phyloP scores from a whole-genome alignment of 2,797 vertebrate genomes.

The Lacerta bilineata region DNA sequence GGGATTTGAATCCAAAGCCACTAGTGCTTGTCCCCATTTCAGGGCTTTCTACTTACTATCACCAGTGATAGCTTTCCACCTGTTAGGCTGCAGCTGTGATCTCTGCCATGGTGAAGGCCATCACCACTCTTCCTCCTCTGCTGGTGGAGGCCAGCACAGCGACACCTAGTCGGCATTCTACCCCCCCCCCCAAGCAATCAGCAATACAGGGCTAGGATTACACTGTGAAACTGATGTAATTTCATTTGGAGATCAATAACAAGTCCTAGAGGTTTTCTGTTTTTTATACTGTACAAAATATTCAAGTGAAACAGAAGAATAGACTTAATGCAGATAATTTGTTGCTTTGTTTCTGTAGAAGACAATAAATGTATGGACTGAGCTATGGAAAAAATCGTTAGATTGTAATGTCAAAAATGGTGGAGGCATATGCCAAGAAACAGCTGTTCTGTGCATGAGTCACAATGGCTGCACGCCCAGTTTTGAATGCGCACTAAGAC shows the following conservation, averaged over 20 bases:
- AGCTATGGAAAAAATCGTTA: background rate
- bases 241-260: background rate
- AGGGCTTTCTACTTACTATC: too few relatives aligned
- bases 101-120: too few relatives aligned
- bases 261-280: background rate
- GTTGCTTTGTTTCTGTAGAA: background rate
- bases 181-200: too few relatives aligned
- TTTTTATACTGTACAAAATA: background rate
- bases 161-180: too few relatives aligned
- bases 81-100: too few relatives aligned
- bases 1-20: too few relatives aligned
- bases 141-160: too few relatives aligned
- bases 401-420: background rate
- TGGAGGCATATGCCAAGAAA: background rate
- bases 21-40: too few relatives aligned
- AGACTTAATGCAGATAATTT: background rate
- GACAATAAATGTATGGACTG: background rate
- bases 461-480: conserved; percentile 4
- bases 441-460: conserved; percentile 10
- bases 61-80: too few relatives aligned
- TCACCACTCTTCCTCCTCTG: too few relatives aligned
- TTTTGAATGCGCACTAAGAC: background rate
- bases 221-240: background rate
- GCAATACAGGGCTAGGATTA: too few relatives aligned
- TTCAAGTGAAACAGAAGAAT: background rate